Evolutionary conservation across 2,113 vertebrate species (phyloP).

Genomic region (Cyphomyrus plagiostoma): DNA sequence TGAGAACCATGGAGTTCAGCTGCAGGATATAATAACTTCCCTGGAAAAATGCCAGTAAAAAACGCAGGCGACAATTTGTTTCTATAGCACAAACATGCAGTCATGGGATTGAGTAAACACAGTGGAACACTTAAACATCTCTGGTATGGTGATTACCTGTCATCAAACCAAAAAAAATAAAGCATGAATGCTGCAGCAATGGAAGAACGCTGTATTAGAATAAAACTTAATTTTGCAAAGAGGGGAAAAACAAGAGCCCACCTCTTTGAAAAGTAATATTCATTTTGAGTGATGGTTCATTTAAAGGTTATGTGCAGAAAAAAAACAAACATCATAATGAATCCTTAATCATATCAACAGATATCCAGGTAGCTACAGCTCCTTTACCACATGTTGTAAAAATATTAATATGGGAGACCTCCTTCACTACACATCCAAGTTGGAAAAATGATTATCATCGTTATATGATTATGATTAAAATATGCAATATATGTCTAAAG

Average conservation of each 20-base stretch:
- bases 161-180: background rate
- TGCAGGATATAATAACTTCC: background rate
- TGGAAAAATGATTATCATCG: background rate
- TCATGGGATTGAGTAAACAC: background rate
- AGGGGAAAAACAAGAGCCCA: background rate
- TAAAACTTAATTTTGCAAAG: background rate
- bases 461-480: background rate
- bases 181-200: background rate
- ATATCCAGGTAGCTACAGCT: background rate
- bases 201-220: background rate
- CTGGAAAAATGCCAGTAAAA: background rate
- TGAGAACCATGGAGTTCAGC: background rate
- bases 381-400: background rate
- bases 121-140: background rate
- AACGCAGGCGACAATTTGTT: background rate
- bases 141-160: background rate
- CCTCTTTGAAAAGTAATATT: background rate
- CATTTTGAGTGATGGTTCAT: background rate
- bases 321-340: background rate
- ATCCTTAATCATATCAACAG: background rate
- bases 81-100: background rate
- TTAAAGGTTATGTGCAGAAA: background rate
- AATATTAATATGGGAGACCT: background rate
- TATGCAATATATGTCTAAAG: background rate
- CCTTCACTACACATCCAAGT: background rate